A percentile compares a stretch with the other conserved stretches of the same genome.
phyloP scores from a whole-genome alignment of 2,888 invertebrate species.

The Syrphus vitripennis region DNA sequence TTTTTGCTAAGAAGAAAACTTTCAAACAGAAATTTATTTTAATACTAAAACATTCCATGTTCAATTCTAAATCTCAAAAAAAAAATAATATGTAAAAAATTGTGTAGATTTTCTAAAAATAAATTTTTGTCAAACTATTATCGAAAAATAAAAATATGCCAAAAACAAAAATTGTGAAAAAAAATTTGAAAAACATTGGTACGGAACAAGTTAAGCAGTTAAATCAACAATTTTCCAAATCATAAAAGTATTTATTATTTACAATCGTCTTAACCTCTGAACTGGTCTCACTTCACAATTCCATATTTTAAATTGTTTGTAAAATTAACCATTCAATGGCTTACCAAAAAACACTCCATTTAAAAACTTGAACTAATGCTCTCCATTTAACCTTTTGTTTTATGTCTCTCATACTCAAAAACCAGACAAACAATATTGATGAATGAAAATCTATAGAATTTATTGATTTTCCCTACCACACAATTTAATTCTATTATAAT shows the following conservation, averaged over 20 bases:
- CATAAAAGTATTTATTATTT: not conserved
- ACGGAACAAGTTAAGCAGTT: too few species aligned
- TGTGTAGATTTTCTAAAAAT: too few species aligned
- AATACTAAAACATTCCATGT: too few species aligned
- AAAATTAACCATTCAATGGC: not conserved
- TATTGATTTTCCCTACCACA: not conserved
- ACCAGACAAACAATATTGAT: not conserved
- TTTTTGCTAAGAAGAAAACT: too few species aligned
- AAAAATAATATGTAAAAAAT: too few species aligned
- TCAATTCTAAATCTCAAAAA: too few species aligned
- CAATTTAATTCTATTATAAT: not conserved
- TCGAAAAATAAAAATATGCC: too few species aligned
- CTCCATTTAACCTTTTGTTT: not conserved
- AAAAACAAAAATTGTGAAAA: too few species aligned
- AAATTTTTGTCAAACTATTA: too few species aligned
- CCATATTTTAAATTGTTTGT: not conserved
- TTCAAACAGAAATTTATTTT: too few species aligned
- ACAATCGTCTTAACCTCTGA: not conserved
- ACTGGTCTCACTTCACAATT: not conserved
- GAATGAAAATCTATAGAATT: slow-evolving; percentile 9
- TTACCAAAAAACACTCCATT: slow-evolving; percentile 23
- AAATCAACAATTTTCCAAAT: not conserved
- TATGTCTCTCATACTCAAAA: not conserved
- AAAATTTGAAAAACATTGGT: too few species aligned
- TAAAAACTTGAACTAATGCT: not conserved